Evolutionary conservation across 2,797 vertebrate species (phyloP).

Genomic region (Micromesistius poutassou): DNA sequence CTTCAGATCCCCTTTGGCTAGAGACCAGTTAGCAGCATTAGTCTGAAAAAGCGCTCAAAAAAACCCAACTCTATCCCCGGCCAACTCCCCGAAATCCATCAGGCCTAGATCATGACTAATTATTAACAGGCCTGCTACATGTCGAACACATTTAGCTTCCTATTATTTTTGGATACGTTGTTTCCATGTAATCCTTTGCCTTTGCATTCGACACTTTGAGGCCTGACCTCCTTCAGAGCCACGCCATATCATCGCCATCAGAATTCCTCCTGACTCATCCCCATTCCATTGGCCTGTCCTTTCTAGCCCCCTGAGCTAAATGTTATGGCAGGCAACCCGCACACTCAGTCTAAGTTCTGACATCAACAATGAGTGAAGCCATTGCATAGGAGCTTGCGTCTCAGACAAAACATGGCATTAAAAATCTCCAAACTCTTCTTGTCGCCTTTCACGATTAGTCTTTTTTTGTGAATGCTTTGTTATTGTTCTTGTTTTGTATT

Average conservation of each 20-base stretch:
- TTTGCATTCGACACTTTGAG: conserved; percentile 22
- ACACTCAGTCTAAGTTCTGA: conserved; percentile 49
- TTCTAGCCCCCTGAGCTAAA: conserved; percentile 64
- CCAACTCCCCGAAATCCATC: conserved; percentile 58
- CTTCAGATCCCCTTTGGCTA: background rate
- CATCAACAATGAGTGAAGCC: conserved; percentile 34
- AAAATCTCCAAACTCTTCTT: background rate
- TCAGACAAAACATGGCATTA: background rate
- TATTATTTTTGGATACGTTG: conserved; percentile 7
- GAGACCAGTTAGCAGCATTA: background rate
- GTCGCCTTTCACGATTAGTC: background rate
- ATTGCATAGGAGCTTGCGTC: background rate
- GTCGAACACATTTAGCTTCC: conserved; percentile 37
- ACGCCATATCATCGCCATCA: conserved; percentile 50
- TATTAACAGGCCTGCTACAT: conserved; percentile 52
- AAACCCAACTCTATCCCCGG: conserved; percentile 41
- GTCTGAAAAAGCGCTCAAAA: background rate
- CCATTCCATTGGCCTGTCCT: conserved; percentile 26
- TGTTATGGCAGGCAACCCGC: conserved; percentile 20
- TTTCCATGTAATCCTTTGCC: conserved; percentile 44
- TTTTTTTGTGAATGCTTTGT: background rate
- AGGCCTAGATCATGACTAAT: conserved; percentile 14
- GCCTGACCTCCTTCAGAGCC: conserved; percentile 39
- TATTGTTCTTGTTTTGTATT: background rate
- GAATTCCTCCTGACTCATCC: conserved; percentile 61